A percentile compares a stretch with the other conserved stretches of the same genome.
Evolutionary conservation across 2,888 invertebrate genomes (phyloP).

Genomic region (Holacanthella duospinosa): DNA sequence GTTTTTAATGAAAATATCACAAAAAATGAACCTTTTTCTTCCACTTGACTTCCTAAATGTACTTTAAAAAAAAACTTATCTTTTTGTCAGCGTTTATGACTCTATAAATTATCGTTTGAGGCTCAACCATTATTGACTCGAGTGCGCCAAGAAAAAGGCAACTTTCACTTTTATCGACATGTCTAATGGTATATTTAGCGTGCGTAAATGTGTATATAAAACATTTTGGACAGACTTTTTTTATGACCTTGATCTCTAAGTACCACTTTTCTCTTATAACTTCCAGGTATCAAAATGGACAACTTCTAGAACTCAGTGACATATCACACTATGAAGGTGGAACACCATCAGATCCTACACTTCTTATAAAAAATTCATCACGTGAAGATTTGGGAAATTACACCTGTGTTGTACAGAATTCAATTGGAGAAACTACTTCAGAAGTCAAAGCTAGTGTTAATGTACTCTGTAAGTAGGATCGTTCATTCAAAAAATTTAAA

Average conservation of each 20-base stretch:
- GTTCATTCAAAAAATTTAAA: not conserved
- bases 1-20: conserved; percentile 1
- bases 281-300: conserved; percentile 40
- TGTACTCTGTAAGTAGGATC: conserved; percentile 65
- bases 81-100: conserved; percentile 2
- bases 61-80: not conserved
- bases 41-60: not conserved
- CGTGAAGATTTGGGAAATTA: conserved; percentile 75
- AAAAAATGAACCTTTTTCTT: not conserved
- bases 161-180: conserved; percentile 1
- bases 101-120: not conserved
- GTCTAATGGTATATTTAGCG: not conserved
- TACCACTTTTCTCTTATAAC: not conserved
- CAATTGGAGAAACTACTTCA: conserved; percentile 63
- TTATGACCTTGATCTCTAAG: not conserved
- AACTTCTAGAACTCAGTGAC: conserved; percentile 36
- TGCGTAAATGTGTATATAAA: not conserved
- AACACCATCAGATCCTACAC: conserved; percentile 59
- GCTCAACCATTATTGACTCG: too few relatives aligned
- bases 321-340: conserved; percentile 63
- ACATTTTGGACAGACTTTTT: not conserved
- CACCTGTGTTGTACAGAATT: conserved; percentile 67
- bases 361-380: conserved; percentile 64
- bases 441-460: conserved; percentile 64
- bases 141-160: not conserved